These are phyloP conservation scores for Lepidurus couesii DNA, from an alignment of 1,140 invertebrate genomes.

Conservation along the genomic window DNA sequence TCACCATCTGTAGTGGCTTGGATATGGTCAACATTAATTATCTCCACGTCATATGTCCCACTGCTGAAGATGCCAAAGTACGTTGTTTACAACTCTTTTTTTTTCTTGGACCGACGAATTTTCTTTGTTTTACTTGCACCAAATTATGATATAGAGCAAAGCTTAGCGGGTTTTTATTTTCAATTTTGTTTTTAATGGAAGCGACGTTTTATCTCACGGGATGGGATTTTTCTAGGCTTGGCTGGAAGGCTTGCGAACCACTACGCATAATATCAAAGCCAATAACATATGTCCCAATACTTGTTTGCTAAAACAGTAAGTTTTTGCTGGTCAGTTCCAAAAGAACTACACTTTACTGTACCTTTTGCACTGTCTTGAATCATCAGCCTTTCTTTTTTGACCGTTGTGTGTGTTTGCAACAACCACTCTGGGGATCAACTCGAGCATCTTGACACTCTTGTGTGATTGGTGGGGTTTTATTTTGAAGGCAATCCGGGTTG, in stretches of 20 bases:
- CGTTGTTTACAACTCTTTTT: slow-evolving; percentile 24
- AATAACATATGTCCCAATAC: slow-evolving; percentile 99
- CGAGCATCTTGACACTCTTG: neutral
- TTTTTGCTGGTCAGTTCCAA: slow-evolving; percentile 41
- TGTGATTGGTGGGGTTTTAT: neutral
- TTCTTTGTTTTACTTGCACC: neutral
- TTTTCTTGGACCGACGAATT: neutral
- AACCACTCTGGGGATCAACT: neutral
- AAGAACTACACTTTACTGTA: slow-evolving; percentile 26
- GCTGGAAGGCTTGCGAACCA: slow-evolving; percentile 87
- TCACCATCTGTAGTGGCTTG: slow-evolving; percentile 97
- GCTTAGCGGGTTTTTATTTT: neutral
- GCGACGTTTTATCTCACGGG: neutral
- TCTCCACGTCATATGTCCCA: slow-evolving; percentile 90
- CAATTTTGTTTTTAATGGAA: neutral
- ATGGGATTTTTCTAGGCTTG: slow-evolving; percentile 62
- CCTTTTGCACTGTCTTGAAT: neutral
- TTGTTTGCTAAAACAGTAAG: slow-evolving; percentile 99
- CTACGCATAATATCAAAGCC: slow-evolving; percentile 97
- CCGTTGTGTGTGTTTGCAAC: neutral
- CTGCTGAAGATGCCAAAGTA: slow-evolving; percentile 87
- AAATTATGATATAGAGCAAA: neutral
- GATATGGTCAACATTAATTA: slow-evolving; percentile 99
- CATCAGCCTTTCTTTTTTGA: neutral
- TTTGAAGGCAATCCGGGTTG: neutral